Conservation (phyloP, 2,113 vertebrate genomes). For the Hiodon tergisus region DNA sequence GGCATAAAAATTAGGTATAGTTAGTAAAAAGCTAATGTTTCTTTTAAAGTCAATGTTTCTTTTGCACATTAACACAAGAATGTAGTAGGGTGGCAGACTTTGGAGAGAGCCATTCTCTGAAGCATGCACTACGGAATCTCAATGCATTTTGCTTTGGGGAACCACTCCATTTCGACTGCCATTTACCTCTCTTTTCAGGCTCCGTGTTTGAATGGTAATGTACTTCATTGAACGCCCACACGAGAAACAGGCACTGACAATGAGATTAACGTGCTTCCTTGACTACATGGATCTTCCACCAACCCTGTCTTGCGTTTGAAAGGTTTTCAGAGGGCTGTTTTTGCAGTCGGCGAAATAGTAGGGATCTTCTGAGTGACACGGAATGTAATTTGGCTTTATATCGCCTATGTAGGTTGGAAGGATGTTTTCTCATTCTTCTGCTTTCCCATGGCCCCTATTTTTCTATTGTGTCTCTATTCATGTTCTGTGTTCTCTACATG, state of each 20-base stretch:
- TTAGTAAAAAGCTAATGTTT: neutral
- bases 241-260: slow-evolving; percentile 37
- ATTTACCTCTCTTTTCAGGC: slow-evolving; percentile 30
- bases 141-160: slow-evolving; percentile 41
- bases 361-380: slow-evolving; percentile 52
- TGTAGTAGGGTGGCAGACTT: slow-evolving; percentile 10
- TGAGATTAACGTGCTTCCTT: slow-evolving; percentile 41
- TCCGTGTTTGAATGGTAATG: slow-evolving; percentile 39
- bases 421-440: slow-evolving; percentile 33
- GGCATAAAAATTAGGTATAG: neutral
- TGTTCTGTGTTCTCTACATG: slow-evolving; percentile 47
- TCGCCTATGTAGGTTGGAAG: slow-evolving; percentile 59
- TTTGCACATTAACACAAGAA: neutral
- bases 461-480: slow-evolving; percentile 7
- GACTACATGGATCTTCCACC: slow-evolving; percentile 41
- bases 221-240: slow-evolving; percentile 29
- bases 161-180: slow-evolving; percentile 44
- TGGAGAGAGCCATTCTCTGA: slow-evolving; percentile 36
- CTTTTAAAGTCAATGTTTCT: neutral
- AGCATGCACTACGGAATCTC: slow-evolving; percentile 35
- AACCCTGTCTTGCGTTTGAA: slow-evolving; percentile 27
- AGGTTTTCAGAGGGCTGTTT: slow-evolving; percentile 36
- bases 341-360: slow-evolving; percentile 39
- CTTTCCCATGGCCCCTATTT: neutral
- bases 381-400: slow-evolving; percentile 56